phyloP scores from a whole-genome alignment of 2,797 vertebrate genomes.

The Pachyuromys duprasi region DNA sequence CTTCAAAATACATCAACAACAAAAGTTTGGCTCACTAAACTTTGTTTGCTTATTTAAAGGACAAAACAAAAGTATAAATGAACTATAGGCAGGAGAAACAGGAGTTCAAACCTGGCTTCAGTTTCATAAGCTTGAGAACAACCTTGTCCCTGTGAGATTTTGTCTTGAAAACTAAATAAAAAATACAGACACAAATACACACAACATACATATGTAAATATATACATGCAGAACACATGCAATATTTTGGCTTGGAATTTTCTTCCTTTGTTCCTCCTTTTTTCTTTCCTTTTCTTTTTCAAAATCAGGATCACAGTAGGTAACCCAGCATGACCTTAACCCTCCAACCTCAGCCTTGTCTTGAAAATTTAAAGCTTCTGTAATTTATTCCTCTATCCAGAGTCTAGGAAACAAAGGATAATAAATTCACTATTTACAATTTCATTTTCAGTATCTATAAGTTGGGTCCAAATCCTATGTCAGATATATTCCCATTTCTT shows the following conservation, averaged over 20 bases:
- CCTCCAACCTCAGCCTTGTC: neutral
- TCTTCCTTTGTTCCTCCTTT: no score
- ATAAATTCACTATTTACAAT: neutral
- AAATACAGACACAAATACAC: neutral
- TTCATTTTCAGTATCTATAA: neutral
- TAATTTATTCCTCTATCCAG: constrained; percentile 16
- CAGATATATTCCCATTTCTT: neutral
- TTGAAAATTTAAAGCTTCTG: neutral
- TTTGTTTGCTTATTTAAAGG: neutral
- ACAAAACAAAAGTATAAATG: neutral
- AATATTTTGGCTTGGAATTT: neutral
- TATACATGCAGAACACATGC: neutral
- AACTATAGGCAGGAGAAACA: neutral
- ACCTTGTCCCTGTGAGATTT: neutral
- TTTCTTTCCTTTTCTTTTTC: neutral
- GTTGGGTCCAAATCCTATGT: neutral
- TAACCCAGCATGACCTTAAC: neutral
- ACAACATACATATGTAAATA: neutral
- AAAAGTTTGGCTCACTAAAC: neutral
- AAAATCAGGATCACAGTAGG: neutral
- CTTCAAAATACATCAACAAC: neutral
- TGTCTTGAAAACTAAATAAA: neutral
- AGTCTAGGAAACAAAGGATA: constrained; percentile 9
- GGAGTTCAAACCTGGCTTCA: neutral
- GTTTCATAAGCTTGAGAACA: neutral